These are phyloP conservation scores for Atopsyche davidsoni DNA, from an alignment of 1,140 invertebrate species.

Conservation along the genomic window DNA sequence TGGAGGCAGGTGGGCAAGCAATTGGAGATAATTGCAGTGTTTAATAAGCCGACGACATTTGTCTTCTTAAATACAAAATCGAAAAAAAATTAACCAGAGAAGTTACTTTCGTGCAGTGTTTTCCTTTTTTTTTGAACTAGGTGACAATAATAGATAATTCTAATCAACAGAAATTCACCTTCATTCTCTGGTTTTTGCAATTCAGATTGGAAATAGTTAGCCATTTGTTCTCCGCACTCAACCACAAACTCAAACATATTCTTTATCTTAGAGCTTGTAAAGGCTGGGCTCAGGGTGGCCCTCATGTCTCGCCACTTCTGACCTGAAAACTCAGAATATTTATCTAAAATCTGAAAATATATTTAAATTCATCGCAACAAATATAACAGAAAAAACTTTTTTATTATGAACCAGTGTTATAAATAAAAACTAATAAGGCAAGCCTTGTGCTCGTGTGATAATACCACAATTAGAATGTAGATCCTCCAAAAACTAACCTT, in stretches of 20 bases:
- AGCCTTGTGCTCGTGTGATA: too few species aligned
- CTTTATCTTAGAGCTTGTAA: slow-evolving; percentile 48
- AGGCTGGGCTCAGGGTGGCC: slow-evolving; percentile 45
- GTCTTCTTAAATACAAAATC: too few species aligned
- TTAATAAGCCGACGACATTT: too few species aligned
- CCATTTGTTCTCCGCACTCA: slow-evolving; percentile 33
- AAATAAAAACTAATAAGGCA: too few species aligned
- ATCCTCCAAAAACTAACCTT: too few species aligned
- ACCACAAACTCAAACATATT: slow-evolving; percentile 45
- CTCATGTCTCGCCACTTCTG: slow-evolving; percentile 48
- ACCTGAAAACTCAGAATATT: slow-evolving; percentile 28
- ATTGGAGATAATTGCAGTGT: too few species aligned
- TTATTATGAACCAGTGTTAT: too few species aligned
- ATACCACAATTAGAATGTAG: too few species aligned
- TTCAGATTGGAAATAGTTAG: slow-evolving; percentile 16
- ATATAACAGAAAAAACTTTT: too few species aligned
- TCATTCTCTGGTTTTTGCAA: slow-evolving; percentile 1
- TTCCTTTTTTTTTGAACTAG: too few species aligned
- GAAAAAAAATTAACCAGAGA: neutral
- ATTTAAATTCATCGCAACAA: too few species aligned
- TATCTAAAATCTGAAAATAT: too few species aligned
- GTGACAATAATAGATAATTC: neutral
- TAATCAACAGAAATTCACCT: neutral
- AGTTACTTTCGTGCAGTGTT: neutral
- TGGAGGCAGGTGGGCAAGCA: neutral